Base-by-base conservation (phyloP, 2,113 vertebrate genomes). In the Seriola aureovittata region DNA sequence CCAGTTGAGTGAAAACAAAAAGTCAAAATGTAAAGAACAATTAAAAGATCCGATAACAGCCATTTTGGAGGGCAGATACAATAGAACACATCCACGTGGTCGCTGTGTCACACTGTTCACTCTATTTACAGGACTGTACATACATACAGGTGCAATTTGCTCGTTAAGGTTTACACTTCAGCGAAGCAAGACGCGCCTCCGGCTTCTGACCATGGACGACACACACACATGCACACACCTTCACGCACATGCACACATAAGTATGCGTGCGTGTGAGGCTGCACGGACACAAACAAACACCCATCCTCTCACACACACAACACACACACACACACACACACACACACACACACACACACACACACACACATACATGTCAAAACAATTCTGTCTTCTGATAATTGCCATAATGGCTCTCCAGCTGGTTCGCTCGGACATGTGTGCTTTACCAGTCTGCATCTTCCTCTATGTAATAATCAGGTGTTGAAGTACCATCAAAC, bases 391-490 rank as follows among this genome's bases (percentile, higher is more conserved):
- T 86, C 84, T 65, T 82, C 77, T 79, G 69, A 86, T 75, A 81
- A 88, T 4, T 58, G 84, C 76, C 85, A 83, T 73, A 81, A 71
- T 60, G 87, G 88, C 74, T 86, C 71, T 74, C 40, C 80, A 48
- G 75, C 71, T 60, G 77, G 69, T 66, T 87, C 75, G 60, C 77
- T 87, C 71, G 78, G 76, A 70, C 83, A 75, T 71, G 79, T 91
- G 88, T 87, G 87, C 86, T 96, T 98, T 97, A 99, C 98, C 98
- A 99, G 96, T 99, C 98, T 87, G 97, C 98, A 10, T 99, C 98
- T 93, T 99, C 98, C 95, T 99, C 98, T 94, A 99, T 99, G 96
- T 99, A 99, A 96, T 99, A 99, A 96, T 99, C 98, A 50, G 97
- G 97, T 84, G 95, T 94, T 92, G 97, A 95, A 85, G 97, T 99